Percentiles rank a stretch among this genome's conserved stretches.
Conservation (phyloP, 2,888 invertebrate genomes). For the Gnatocerus cornutus region DNA sequence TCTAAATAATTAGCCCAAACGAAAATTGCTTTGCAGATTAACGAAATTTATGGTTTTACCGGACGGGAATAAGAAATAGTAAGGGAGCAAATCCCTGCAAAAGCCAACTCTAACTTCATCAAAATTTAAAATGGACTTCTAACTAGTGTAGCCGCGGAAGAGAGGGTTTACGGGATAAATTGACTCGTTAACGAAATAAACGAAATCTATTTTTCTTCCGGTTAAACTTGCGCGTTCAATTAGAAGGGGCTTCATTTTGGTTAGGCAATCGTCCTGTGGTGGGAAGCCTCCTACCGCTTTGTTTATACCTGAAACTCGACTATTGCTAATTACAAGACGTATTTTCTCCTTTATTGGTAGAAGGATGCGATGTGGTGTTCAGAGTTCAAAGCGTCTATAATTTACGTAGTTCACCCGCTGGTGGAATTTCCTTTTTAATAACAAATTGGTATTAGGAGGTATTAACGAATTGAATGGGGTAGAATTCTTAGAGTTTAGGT, state of each 20-base stretch:
- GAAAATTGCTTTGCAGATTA: conserved; percentile 43
- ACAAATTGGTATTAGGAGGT: too few relatives aligned
- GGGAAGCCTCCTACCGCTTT: background rate
- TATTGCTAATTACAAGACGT: conserved; percentile 1
- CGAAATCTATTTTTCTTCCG: conserved; percentile 8
- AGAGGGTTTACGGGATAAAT: conserved; percentile 23
- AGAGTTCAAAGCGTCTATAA: background rate
- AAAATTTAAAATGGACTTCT: conserved; percentile 47
- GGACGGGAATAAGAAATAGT: conserved; percentile 42
- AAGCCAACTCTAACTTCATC: conserved; percentile 39
- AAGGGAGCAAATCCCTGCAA: conserved; percentile 31
- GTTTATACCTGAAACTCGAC: background rate
- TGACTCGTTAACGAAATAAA: conserved; percentile 32
- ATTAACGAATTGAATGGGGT: too few relatives aligned
- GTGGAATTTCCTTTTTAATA: too few relatives aligned
- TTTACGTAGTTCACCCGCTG: too few relatives aligned
- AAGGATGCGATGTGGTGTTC: background rate
- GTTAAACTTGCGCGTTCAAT: background rate
- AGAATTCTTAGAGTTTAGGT: too few relatives aligned
- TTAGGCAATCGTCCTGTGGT: background rate
- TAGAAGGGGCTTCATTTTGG: background rate
- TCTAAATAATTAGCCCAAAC: conserved; percentile 46
- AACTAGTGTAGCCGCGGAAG: conserved; percentile 30
- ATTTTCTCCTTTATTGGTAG: conserved; percentile 5
- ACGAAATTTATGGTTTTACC: conserved; percentile 43